phyloP scores from a whole-genome alignment of 1,140 invertebrate genomes.

The Melanaphis sacchari region DNA sequence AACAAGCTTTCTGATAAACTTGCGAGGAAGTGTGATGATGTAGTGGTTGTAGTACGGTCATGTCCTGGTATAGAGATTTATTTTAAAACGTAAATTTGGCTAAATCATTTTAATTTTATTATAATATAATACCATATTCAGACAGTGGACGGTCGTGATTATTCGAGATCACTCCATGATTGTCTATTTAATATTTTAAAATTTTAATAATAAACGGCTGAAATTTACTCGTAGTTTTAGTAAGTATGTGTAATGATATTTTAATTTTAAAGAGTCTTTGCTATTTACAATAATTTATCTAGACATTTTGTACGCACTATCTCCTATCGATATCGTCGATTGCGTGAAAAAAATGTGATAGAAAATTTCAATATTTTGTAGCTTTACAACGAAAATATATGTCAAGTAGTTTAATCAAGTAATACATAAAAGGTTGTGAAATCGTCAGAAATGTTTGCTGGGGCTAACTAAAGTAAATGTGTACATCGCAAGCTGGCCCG shows the following conservation, averaged over 20 bases:
- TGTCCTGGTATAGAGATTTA: neutral
- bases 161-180: neutral
- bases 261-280: neutral
- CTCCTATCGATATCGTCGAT: neutral
- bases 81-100: neutral
- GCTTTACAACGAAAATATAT: neutral
- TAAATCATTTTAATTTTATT: neutral
- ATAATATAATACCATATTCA: no score
- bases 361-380: neutral
- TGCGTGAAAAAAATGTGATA: no score
- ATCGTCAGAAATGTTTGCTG: neutral
- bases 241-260: neutral
- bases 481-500: neutral
- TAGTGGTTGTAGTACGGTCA: no score
- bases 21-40: neutral
- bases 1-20: neutral
- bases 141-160: neutral
- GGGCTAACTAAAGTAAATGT: rapidly evolving
- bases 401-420: neutral
- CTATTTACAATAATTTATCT: neutral
- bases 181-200: neutral
- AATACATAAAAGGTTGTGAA: neutral
- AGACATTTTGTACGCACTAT: neutral
- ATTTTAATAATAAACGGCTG: neutral
- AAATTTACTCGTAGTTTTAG: neutral